phyloP scores from a whole-genome alignment of 2,888 invertebrate genomes.

The Oscheius myriophilus region DNA sequence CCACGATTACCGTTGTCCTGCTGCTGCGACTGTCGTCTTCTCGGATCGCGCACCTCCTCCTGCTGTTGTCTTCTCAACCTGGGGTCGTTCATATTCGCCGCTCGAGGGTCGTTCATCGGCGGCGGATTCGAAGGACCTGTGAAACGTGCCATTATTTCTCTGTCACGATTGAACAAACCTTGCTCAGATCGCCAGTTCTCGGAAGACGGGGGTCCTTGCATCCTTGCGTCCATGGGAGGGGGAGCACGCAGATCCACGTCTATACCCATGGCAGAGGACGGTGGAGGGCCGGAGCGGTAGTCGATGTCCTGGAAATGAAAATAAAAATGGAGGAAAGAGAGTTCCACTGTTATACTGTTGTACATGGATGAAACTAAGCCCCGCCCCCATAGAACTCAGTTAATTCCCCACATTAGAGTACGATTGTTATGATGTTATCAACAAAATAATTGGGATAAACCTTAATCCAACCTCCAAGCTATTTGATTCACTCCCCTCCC shows the following conservation, averaged over 20 bases:
- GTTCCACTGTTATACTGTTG: too few species aligned
- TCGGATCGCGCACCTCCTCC: constrained; percentile 31
- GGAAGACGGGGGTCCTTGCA: background rate
- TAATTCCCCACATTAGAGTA: too few species aligned
- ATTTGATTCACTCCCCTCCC: too few species aligned
- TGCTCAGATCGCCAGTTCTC: background rate
- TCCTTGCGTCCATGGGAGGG: background rate
- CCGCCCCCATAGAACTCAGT: too few species aligned
- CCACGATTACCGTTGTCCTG: too few species aligned
- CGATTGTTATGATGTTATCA: too few species aligned
- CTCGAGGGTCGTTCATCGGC: constrained; percentile 9
- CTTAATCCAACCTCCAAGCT: too few species aligned
- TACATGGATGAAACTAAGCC: too few species aligned
- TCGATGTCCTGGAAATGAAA: constrained; percentile 27
- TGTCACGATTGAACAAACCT: background rate
- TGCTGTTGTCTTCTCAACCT: constrained; percentile 18
- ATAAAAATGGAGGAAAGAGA: background rate
- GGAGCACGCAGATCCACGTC: constrained; percentile 35
- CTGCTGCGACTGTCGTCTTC: constrained; percentile 21
- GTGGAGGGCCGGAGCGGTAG: constrained; percentile 24
- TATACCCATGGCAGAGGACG: background rate
- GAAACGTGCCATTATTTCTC: background rate
- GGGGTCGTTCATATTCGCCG: constrained; percentile 27
- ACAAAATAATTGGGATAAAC: too few species aligned
- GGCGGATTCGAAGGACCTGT: constrained; percentile 20